These are phyloP conservation scores for Cephalotes varians DNA, from an alignment of 2,888 invertebrate species.

Conservation along the genomic window DNA sequence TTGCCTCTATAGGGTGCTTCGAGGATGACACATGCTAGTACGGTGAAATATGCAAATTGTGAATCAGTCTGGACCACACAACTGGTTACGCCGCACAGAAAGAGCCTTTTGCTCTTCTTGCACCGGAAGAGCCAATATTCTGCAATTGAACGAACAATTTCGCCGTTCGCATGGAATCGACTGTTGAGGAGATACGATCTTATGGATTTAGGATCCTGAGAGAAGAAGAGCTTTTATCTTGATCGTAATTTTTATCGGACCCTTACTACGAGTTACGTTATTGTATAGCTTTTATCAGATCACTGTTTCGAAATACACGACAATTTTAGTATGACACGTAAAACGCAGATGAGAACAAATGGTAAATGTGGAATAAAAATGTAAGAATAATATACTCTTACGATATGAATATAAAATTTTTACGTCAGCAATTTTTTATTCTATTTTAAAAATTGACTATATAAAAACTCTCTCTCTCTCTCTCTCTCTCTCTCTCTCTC, in stretches of 20 bases:
- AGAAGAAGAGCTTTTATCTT: not conserved
- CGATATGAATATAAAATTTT: not conserved
- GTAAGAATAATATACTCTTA: not conserved
- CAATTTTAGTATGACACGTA: not conserved
- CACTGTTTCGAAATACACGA: not conserved
- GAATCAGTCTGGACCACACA: conserved; percentile 19
- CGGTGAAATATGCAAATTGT: conserved; percentile 47
- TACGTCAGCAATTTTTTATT: not conserved
- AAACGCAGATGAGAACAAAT: not conserved
- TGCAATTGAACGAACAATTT: conserved; percentile 30
- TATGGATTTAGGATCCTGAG: not conserved
- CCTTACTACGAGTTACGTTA: not conserved
- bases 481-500: too few relatives aligned
- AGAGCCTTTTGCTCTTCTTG: conserved; percentile 19
- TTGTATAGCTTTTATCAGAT: not conserved
- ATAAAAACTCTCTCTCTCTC: too few relatives aligned
- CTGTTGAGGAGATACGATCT: conserved; percentile 9
- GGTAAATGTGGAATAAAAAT: not conserved
- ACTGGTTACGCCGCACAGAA: not conserved
- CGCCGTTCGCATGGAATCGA: conserved; percentile 11
- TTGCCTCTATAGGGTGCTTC: conserved; percentile 1
- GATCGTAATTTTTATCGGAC: conserved; percentile 23
- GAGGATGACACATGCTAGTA: conserved; percentile 4
- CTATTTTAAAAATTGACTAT: not conserved
- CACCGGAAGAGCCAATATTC: conserved; percentile 24